Evolutionary conservation across 2,888 invertebrate species (phyloP), one percentile per base, ranked within the genome.

Genomic region (Drosophila hamatofila): DNA sequence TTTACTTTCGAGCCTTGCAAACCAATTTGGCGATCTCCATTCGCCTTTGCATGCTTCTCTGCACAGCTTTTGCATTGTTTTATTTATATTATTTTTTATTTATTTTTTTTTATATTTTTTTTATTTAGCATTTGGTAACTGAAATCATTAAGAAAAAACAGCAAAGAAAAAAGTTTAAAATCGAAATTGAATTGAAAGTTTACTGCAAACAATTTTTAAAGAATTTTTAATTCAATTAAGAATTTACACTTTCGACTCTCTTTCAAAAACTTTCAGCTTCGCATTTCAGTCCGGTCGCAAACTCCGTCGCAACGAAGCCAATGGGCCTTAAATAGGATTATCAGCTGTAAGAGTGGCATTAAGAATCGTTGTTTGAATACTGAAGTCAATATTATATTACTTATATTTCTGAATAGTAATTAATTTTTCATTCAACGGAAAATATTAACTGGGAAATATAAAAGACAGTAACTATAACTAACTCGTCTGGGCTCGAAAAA

Each of bases 31-130:
- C 62, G 68, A 78, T 75, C 72, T 64, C 65, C 66, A 55, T 35
- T 80, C 68, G 63, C 51, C 63, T 68, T 66, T 59, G 73, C 73
- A 77, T 78, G 78, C 61, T 70, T 78, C 78, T 75, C 65, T 78
- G 67, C 67, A 73, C 73, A 68, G 70, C 59, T 67, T 65, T 63
- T 67, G 72, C 71, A 75, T 78, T 79, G 57, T 63, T 68, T 75
- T 54, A 25, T 46, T 21, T 37, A 21, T 37, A 14, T 30, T 14
- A 23, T 55, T 27, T 55, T 14, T 41, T 1, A 18, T 41, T 41
- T 42, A 16, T 16, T 18, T 14, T 7, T n/a, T 25, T n/a, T 23
- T 42, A 6, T n/a, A 12, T 37, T 23, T 7, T n/a, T 23, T 42
- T 12, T n/a, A 12, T 37, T 23, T 7, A 55, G 18, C 54, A 27